These are phyloP conservation scores for Podiceps cristatus DNA, from an alignment of 2,113 vertebrate species.

Conservation along the genomic window DNA sequence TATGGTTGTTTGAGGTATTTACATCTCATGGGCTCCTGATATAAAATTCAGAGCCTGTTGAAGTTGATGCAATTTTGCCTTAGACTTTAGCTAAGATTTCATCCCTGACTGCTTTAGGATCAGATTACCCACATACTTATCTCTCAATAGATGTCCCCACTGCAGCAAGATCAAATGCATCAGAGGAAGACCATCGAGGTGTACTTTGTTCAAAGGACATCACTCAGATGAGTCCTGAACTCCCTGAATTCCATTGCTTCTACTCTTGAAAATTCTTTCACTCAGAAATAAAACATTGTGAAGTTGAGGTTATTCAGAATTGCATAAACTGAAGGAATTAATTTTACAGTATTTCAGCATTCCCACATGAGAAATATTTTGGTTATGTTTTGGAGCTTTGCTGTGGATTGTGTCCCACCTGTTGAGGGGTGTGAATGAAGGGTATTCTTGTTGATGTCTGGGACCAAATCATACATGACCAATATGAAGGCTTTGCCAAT, in stretches of 20 bases:
- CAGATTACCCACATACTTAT: neutral
- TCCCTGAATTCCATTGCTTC: neutral
- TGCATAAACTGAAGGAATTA: neutral
- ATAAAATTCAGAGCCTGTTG: neutral
- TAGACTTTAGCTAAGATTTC: neutral
- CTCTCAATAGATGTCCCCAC: neutral
- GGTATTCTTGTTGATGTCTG: neutral
- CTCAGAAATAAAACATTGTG: neutral
- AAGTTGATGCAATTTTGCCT: neutral
- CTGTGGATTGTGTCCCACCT: neutral
- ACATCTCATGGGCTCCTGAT: neutral
- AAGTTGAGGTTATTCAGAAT: neutral
- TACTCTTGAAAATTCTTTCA: neutral
- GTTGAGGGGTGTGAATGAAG: neutral
- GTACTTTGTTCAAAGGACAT: neutral
- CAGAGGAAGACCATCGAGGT: neutral
- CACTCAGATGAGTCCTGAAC: neutral
- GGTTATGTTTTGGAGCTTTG: neutral
- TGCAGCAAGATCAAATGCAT: neutral
- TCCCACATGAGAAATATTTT: neutral
- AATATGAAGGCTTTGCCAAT: neutral
- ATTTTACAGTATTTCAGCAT: neutral
- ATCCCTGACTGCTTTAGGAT: neutral
- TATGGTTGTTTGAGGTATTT: neutral
- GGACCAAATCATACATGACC: neutral